Evolutionary conservation across 1,140 invertebrate genomes (phyloP).

Genomic region (Ips nitidus): DNA sequence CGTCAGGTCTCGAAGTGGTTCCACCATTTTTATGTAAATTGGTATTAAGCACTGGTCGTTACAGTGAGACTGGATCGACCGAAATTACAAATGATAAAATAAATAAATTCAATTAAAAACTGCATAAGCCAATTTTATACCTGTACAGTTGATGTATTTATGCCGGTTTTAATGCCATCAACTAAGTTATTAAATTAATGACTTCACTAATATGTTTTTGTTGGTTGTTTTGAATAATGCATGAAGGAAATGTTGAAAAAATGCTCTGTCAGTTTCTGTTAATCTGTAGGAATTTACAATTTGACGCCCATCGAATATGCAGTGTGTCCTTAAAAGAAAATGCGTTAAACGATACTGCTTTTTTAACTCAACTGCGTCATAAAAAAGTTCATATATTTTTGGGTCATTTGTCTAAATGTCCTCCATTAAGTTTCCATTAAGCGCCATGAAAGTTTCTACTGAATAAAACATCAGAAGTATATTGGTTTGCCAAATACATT

Average conservation of each 20-base stretch:
- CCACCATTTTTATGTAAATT: background rate
- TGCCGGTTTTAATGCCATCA: background rate
- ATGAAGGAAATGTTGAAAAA: background rate
- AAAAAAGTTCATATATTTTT: too few relatives aligned
- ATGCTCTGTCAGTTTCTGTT: too few relatives aligned
- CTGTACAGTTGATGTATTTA: background rate
- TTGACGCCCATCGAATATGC: too few relatives aligned
- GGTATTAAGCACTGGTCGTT: too few relatives aligned
- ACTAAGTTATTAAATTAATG: conserved; percentile 1
- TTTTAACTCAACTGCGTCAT: too few relatives aligned
- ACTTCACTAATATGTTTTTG: background rate
- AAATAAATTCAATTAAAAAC: conserved; percentile 6
- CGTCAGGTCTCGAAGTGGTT: background rate
- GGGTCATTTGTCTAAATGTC: too few relatives aligned
- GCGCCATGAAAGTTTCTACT: background rate
- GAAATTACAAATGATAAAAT: conserved; percentile 3
- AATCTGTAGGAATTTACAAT: too few relatives aligned
- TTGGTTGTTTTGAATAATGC: background rate
- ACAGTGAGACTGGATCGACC: background rate
- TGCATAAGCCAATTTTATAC: conserved; percentile 5
- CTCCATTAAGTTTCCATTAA: background rate
- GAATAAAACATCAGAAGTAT: background rate
- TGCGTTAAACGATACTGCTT: too few relatives aligned
- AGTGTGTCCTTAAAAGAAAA: too few relatives aligned
- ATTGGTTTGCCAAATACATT: background rate